phyloP scores from a whole-genome alignment of 2,113 vertebrate genomes.

The Sphyrna mokarran region DNA sequence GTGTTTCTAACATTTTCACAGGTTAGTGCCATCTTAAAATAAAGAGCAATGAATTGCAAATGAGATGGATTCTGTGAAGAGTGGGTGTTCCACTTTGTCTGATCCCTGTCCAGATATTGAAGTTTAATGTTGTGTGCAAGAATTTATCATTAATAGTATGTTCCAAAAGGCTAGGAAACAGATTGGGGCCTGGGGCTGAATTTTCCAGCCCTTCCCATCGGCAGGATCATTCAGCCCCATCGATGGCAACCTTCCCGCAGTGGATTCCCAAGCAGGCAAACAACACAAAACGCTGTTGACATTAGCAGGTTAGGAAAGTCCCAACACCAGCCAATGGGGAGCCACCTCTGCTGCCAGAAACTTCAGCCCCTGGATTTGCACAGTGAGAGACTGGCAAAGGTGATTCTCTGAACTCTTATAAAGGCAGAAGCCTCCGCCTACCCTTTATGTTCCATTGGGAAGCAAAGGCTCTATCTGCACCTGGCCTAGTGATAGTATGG shows the following conservation, averaged over 20 bases:
- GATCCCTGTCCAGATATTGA: too few species aligned
- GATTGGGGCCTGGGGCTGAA: not conserved
- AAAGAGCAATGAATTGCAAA: not conserved
- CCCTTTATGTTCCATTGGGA: not conserved
- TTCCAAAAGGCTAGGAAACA: not conserved
- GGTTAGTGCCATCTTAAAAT: not conserved
- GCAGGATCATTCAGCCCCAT: too few species aligned
- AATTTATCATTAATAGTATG: not conserved
- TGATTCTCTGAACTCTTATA: not conserved
- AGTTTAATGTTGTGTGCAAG: not conserved
- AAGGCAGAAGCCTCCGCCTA: not conserved
- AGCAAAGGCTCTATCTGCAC: not conserved
- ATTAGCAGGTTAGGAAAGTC: too few species aligned
- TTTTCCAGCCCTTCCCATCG: too few species aligned
- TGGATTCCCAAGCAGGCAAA: too few species aligned
- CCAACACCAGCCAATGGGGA: too few species aligned
- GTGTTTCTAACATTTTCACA: not conserved
- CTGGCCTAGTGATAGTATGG: not conserved
- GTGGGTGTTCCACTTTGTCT: not conserved
- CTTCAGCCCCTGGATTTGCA: not conserved
- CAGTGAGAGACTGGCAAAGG: not conserved
- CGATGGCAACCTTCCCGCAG: too few species aligned
- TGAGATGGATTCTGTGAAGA: not conserved
- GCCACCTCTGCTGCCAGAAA: too few species aligned
- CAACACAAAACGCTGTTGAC: too few species aligned